Percentiles rank a stretch among this genome's conserved stretches.
Evolutionary conservation across 2,888 invertebrate genomes (phyloP).

Genomic region (Anoplius nigerrimus): DNA sequence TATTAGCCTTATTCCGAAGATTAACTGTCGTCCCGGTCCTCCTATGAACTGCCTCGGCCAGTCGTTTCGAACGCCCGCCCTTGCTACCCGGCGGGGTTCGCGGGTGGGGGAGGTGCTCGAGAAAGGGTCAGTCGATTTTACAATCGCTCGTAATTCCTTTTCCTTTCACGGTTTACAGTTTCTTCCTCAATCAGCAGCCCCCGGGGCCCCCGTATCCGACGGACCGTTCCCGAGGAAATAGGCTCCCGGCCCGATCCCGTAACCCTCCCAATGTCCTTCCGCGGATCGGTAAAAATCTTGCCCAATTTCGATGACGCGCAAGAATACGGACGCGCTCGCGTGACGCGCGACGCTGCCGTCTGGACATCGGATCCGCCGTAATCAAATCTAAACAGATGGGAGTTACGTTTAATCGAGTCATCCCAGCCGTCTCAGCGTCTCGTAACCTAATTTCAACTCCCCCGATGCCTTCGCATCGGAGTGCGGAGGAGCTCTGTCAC

Average conservation of each 20-base stretch:
- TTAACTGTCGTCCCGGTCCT: conserved; percentile 49
- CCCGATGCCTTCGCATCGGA: conserved; percentile 41
- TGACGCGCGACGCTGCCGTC: background rate
- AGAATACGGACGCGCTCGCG: too few species aligned
- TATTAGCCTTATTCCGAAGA: conserved; percentile 55
- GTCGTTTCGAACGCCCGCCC: conserved; percentile 36
- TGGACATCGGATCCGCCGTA: conserved; percentile 43
- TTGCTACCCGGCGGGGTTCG: conserved; percentile 16
- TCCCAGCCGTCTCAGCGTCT: conserved; percentile 52
- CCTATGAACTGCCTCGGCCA: conserved; percentile 33
- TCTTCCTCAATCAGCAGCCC: background rate
- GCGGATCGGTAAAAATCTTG: too few species aligned
- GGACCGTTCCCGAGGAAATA: too few species aligned
- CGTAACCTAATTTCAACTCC: conserved; percentile 64
- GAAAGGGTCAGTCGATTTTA: conserved; percentile 34
- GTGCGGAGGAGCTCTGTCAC: conserved; percentile 27
- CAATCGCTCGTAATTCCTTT: conserved; percentile 20
- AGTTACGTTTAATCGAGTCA: conserved; percentile 67
- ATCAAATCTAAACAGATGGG: conserved; percentile 69
- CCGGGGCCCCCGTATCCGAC: too few species aligned
- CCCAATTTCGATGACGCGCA: too few species aligned
- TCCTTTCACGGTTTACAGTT: conserved; percentile 9
- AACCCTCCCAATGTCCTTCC: too few species aligned
- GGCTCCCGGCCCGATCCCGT: too few species aligned
- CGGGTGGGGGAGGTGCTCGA: conserved; percentile 21